Percentiles rank a stretch among this genome's conserved stretches.
Conservation (phyloP, 2,797 vertebrate genomes). For the Enoplosus armatus region DNA sequence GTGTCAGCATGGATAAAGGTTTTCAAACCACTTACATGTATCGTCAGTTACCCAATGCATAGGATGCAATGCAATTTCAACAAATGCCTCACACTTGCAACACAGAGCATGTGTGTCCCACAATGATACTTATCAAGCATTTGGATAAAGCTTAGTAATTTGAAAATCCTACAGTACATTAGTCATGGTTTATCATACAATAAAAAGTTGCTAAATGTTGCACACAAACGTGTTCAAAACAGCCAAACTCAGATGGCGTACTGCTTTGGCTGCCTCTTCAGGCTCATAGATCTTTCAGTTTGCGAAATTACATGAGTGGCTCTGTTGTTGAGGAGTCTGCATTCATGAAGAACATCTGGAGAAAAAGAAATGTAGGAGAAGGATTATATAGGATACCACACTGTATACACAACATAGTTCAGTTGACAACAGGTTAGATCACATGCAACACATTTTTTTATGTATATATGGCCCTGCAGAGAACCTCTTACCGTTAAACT, state of each 20-base stretch:
- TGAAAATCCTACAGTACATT: constrained; percentile 72
- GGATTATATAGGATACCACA: not conserved
- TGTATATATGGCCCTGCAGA: not conserved
- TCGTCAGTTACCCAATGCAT: constrained; percentile 65
- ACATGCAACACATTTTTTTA: not conserved
- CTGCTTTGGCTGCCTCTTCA: constrained; percentile 87
- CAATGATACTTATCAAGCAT: constrained; percentile 76
- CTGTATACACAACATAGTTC: not conserved
- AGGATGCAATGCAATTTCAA: constrained; percentile 69
- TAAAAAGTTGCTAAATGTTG: constrained; percentile 49
- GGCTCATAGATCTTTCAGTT: constrained; percentile 84
- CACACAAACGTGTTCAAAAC: constrained; percentile 42
- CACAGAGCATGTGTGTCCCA: constrained; percentile 65
- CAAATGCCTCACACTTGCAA: constrained; percentile 65
- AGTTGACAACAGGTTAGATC: not conserved
- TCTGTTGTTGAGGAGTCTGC: constrained; percentile 88
- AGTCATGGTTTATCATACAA: constrained; percentile 58
- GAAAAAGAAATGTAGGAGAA: constrained; percentile 15
- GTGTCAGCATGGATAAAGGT: constrained; percentile 62
- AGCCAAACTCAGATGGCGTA: constrained; percentile 82
- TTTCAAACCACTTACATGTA: constrained; percentile 61
- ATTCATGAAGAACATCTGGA: constrained; percentile 89
- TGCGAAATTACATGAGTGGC: constrained; percentile 87
- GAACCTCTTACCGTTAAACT: constrained; percentile 84
- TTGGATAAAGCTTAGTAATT: constrained; percentile 70